Evolutionary conservation across 2,888 invertebrate species (phyloP).

Genomic region (Brassicogethes aeneus): DNA sequence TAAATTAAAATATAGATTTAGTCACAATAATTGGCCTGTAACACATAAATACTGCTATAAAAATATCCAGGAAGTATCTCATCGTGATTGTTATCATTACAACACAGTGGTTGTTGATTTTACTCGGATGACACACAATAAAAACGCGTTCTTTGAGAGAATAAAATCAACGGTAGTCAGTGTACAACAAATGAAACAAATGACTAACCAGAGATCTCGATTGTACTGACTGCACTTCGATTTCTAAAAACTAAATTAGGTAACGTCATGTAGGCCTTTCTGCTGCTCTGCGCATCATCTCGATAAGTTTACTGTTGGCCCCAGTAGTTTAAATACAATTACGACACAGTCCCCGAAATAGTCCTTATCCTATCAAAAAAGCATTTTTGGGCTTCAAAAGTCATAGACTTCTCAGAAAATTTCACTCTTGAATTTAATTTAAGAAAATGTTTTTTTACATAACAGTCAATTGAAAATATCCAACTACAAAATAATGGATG

Average conservation of each 20-base stretch:
- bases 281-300: slow-evolving; percentile 5
- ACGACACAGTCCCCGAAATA: slow-evolving; percentile 6
- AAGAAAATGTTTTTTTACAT: too few relatives aligned
- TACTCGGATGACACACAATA: neutral
- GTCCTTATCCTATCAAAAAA: too few relatives aligned
- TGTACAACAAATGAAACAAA: neutral
- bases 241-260: slow-evolving; percentile 14
- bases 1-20: neutral
- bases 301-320: slow-evolving; percentile 38
- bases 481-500: too few relatives aligned
- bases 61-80: neutral
- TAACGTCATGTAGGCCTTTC: slow-evolving; percentile 17
- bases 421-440: neutral
- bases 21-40: neutral
- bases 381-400: neutral
- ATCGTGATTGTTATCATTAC: neutral
- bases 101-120: neutral
- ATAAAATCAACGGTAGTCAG: too few relatives aligned
- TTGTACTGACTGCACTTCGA: neutral
- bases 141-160: too few relatives aligned
- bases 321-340: slow-evolving; percentile 23
- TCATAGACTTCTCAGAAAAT: neutral
- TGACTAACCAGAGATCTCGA: neutral
- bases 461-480: too few relatives aligned
- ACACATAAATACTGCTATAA: neutral